Evolutionary conservation across 1,140 invertebrate species (phyloP).

Genomic region (Halotydeus destructor): DNA sequence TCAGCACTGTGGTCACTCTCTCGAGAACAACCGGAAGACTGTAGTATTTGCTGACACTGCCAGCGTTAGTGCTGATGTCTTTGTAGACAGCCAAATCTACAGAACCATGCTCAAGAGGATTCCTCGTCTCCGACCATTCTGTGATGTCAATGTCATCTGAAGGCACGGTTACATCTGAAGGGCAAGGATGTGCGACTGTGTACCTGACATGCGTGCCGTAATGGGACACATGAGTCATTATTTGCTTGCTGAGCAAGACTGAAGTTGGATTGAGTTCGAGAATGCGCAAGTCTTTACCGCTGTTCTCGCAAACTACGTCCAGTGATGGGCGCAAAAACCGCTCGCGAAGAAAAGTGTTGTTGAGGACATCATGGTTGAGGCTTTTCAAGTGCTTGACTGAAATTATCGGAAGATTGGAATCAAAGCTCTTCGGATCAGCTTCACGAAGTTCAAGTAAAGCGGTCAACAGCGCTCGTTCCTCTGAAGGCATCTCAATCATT

Average conservation of each 20-base stretch:
- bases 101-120: constrained; percentile 14
- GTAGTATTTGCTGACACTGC: too few relatives aligned
- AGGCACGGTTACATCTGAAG: constrained; percentile 17
- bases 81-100: constrained; percentile 23
- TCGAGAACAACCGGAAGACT: too few relatives aligned
- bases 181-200: constrained; percentile 20
- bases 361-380: constrained; percentile 9
- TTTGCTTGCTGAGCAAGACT: constrained; percentile 17
- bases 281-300: constrained; percentile 46
- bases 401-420: constrained; percentile 10
- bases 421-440: neutral
- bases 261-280: constrained; percentile 36
- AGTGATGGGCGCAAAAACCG: constrained; percentile 30
- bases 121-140: too few relatives aligned
- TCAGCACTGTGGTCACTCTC: too few relatives aligned
- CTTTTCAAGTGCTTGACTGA: constrained; percentile 9
- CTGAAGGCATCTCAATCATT: too few relatives aligned
- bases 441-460: too few relatives aligned
- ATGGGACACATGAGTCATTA: constrained; percentile 19
- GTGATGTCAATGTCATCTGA: constrained; percentile 13
- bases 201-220: constrained; percentile 26
- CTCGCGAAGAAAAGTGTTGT: constrained; percentile 12
- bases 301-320: constrained; percentile 58
- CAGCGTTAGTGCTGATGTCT: constrained; percentile 16
- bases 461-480: too few relatives aligned